Evolutionary conservation across 92 coral and sea anemone species (phyloP).

Genomic region (Epizoanthus stellaris): DNA sequence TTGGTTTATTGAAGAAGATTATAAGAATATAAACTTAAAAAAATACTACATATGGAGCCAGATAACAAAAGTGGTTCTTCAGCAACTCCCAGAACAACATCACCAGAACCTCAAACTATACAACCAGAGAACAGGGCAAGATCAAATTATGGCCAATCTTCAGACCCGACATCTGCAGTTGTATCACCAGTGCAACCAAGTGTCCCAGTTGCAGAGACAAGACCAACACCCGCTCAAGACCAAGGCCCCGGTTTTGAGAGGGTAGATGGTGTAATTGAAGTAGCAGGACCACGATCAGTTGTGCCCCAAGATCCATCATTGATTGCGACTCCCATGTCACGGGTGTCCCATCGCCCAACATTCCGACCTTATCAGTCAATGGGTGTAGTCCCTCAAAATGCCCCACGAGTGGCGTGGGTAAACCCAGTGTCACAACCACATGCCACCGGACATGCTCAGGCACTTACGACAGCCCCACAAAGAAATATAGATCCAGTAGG

Average conservation of each 20-base stretch:
- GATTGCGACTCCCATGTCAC: neutral
- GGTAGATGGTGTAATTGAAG: neutral
- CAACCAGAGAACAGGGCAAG: neutral
- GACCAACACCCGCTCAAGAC: neutral
- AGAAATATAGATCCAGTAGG: neutral
- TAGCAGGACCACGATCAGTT: constrained; percentile 13
- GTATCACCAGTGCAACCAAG: neutral
- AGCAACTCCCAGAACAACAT: neutral
- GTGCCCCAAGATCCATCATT: constrained; percentile 17
- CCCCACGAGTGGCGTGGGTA: constrained; percentile 17
- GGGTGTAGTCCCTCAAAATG: neutral
- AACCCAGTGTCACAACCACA: constrained; percentile 23
- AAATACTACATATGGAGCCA: neutral
- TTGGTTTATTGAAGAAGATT: neutral
- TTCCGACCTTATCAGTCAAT: constrained; percentile 18
- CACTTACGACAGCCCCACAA: constrained; percentile 3
- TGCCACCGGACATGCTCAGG: neutral
- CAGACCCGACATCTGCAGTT: no score
- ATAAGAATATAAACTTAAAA: neutral
- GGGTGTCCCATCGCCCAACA: neutral
- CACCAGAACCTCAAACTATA: neutral
- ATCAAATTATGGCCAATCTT: neutral
- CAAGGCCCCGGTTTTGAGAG: constrained; percentile 30
- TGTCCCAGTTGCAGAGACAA: constrained; percentile 10
- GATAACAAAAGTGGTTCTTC: neutral